A percentile compares a stretch with the other conserved stretches of the same genome.
phyloP scores from a whole-genome alignment of 2,797 vertebrate genomes.

The Thunnus albacares region DNA sequence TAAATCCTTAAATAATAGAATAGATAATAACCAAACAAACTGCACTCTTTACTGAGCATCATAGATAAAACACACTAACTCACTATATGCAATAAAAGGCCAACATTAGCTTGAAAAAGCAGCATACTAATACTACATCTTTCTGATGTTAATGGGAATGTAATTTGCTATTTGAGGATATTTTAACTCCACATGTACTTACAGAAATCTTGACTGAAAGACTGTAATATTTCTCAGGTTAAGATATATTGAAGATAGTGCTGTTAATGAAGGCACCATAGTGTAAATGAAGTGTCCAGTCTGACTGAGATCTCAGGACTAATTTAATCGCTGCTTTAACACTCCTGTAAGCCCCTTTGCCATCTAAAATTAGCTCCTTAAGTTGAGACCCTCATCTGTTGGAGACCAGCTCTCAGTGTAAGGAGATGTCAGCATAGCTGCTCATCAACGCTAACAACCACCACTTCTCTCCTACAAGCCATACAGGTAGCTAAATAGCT shows the following conservation, averaged over 20 bases:
- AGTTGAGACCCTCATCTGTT: conserved; percentile 40
- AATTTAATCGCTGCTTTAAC: conserved; percentile 41
- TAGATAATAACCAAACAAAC: too few relatives aligned
- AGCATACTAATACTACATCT: too few relatives aligned
- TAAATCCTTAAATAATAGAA: neutral
- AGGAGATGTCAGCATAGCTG: neutral
- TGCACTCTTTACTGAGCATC: too few relatives aligned
- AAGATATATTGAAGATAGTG: neutral
- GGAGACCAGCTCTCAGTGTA: conserved; percentile 10
- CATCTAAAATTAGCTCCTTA: conserved; percentile 51
- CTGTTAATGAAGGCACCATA: neutral
- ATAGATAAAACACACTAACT: neutral
- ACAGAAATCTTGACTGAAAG: neutral
- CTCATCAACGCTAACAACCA: neutral
- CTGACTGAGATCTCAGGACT: conserved; percentile 8
- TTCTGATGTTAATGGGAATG: neutral
- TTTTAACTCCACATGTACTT: neutral
- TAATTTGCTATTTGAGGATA: too few relatives aligned
- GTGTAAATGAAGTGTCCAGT: conserved; percentile 10
- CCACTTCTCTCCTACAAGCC: neutral
- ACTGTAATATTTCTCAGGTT: neutral
- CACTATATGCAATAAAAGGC: neutral
- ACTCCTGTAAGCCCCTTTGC: conserved; percentile 48
- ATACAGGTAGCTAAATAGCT: neutral
- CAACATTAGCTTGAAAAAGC: neutral